Evolutionary conservation across 2,888 invertebrate genomes (phyloP).

Genomic region (Lucinisca nassula): DNA sequence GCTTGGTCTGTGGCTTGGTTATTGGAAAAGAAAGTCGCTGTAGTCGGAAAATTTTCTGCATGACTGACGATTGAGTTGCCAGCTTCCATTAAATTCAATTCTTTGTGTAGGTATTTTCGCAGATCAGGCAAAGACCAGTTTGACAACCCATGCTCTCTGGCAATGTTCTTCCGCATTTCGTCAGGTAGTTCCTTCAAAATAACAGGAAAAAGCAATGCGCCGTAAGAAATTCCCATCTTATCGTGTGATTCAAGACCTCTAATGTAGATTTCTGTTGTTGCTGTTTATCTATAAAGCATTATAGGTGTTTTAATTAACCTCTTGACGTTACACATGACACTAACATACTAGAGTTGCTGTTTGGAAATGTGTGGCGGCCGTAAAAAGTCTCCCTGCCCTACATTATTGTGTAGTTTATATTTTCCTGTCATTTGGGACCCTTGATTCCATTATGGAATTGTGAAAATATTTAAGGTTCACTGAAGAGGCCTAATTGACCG

Average conservation of each 20-base stretch:
- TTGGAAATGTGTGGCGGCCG: too few relatives aligned
- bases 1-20: too few relatives aligned
- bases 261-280: not conserved
- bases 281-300: too few relatives aligned
- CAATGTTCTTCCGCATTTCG: not conserved
- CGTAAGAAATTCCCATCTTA: not conserved
- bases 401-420: too few relatives aligned
- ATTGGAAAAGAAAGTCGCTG: not conserved
- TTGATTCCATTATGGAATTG: too few relatives aligned
- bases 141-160: not conserved
- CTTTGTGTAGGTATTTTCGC: not conserved
- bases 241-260: conserved; percentile 1
- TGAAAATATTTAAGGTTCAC: too few relatives aligned
- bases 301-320: too few relatives aligned
- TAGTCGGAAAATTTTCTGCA: not conserved
- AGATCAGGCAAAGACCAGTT: not conserved
- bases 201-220: not conserved
- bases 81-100: not conserved
- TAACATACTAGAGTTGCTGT: too few relatives aligned
- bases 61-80: not conserved
- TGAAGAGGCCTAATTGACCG: too few relatives aligned
- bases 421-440: too few relatives aligned
- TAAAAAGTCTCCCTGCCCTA: too few relatives aligned
- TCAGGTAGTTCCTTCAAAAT: not conserved
- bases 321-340: too few relatives aligned